Conservation (phyloP, 2,888 invertebrate species). For the Allolobophora icterica region DNA sequence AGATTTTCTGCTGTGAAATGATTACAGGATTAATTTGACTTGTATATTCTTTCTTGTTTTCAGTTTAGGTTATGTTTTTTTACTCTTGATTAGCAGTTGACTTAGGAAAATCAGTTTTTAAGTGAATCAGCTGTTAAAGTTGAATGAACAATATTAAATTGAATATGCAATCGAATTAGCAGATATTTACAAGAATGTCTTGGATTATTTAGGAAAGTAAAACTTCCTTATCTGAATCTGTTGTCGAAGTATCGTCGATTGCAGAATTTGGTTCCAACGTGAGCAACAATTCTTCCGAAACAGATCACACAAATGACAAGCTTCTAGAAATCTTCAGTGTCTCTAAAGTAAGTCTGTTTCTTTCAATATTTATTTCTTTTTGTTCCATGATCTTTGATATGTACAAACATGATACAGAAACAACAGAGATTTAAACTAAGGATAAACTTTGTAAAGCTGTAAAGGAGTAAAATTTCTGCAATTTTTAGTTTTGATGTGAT, state of each 20-base stretch:
- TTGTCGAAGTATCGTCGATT: not conserved
- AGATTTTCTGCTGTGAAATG: too few species aligned
- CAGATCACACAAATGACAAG: not conserved
- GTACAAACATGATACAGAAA: not conserved
- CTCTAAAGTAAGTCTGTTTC: not conserved
- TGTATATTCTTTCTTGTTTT: too few species aligned
- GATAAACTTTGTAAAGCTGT: not conserved
- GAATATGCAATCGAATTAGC: not conserved
- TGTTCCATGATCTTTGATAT: not conserved
- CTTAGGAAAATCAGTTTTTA: not conserved
- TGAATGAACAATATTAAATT: not conserved
- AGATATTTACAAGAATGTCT: not conserved
- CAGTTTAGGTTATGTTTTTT: too few species aligned
- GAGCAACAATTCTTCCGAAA: not conserved
- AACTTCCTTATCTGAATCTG: not conserved
- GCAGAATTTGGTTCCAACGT: not conserved
- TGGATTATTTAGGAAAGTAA: not conserved
- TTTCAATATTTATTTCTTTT: not conserved
- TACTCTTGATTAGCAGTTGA: too few species aligned
- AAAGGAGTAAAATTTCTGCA: too few species aligned
- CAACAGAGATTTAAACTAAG: not conserved
- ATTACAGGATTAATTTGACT: too few species aligned
- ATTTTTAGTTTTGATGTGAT: too few species aligned
- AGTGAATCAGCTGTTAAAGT: not conserved
- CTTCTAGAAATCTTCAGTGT: not conserved